phyloP scores from a whole-genome alignment of 2,113 vertebrate species.

The Illadopsis cleaveri region DNA sequence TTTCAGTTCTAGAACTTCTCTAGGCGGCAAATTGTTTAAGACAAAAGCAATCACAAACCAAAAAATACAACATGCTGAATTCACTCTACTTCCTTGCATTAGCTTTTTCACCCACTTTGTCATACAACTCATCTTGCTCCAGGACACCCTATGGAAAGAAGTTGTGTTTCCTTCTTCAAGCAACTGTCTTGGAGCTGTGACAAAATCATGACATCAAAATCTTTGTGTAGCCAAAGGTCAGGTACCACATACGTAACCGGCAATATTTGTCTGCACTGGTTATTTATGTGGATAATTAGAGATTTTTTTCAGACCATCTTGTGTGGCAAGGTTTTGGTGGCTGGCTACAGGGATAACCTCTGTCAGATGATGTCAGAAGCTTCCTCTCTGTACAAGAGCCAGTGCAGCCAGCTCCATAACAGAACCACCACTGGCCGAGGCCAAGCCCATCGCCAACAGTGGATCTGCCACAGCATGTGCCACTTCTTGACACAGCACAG shows the following conservation, averaged over 20 bases:
- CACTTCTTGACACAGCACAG: background rate
- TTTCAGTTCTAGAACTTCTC: background rate
- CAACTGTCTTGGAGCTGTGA: background rate
- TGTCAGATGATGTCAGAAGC: background rate
- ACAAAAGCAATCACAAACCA: background rate
- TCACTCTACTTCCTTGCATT: background rate
- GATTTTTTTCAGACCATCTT: background rate
- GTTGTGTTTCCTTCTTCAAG: background rate
- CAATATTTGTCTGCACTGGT: background rate
- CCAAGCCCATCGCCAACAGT: fast-evolving
- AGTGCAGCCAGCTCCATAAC: background rate
- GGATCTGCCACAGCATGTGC: background rate
- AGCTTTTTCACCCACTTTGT: background rate
- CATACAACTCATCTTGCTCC: background rate
- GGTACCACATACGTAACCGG: background rate
- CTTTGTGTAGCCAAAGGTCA: background rate
- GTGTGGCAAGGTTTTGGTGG: background rate
- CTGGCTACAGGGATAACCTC: background rate
- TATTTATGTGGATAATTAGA: background rate
- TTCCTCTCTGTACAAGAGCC: background rate
- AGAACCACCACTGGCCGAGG: background rate
- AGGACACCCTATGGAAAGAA: background rate
- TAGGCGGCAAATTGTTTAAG: background rate
- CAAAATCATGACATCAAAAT: background rate
- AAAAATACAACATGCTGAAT: background rate